A percentile compares a stretch with the other conserved stretches of the same genome.
Conservation (phyloP, 1,140 invertebrate genomes). For the Drosophila pallidifrons region DNA sequence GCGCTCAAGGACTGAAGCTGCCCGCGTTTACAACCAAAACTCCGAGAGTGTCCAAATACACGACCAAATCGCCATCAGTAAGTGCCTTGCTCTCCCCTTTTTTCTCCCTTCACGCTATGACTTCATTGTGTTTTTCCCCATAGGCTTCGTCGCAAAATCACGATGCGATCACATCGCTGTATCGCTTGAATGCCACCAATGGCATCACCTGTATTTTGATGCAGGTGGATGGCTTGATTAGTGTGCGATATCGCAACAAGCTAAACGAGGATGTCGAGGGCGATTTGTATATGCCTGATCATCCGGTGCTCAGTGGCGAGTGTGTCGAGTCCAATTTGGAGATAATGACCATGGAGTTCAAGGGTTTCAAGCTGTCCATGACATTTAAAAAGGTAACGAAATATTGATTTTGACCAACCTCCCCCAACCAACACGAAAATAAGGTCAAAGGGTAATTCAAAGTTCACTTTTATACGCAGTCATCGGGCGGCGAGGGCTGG, state of each 20-base stretch:
- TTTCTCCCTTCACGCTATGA: too few species aligned
- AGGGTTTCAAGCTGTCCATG: constrained; percentile 89
- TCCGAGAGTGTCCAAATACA: constrained; percentile 87
- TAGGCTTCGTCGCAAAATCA: constrained; percentile 78
- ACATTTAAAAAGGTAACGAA: constrained; percentile 88
- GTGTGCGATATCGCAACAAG: constrained; percentile 89
- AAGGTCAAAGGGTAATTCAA: constrained; percentile 49
- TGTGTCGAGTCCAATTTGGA: constrained; percentile 90
- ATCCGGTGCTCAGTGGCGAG: constrained; percentile 87
- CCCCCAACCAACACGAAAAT: not conserved
- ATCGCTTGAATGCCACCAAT: constrained; percentile 87
- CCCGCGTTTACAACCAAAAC: constrained; percentile 86
- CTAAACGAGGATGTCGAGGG: constrained; percentile 88
- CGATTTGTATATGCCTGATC: constrained; percentile 88
- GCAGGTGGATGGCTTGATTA: constrained; percentile 88
- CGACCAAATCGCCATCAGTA: constrained; percentile 86
- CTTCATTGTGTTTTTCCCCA: constrained; percentile 9
- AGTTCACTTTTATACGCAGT: constrained; percentile 66
- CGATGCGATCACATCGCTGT: constrained; percentile 86
- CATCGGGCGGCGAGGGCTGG: constrained; percentile 93
- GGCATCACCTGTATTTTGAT: constrained; percentile 88
- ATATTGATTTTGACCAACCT: constrained; percentile 6
- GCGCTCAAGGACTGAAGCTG: constrained; percentile 84
- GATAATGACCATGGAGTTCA: constrained; percentile 89
- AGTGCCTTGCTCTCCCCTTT: constrained; percentile 33